These are phyloP conservation scores for Conus betulinus DNA, from an alignment of 1,140 invertebrate genomes.

Conservation along the genomic window DNA sequence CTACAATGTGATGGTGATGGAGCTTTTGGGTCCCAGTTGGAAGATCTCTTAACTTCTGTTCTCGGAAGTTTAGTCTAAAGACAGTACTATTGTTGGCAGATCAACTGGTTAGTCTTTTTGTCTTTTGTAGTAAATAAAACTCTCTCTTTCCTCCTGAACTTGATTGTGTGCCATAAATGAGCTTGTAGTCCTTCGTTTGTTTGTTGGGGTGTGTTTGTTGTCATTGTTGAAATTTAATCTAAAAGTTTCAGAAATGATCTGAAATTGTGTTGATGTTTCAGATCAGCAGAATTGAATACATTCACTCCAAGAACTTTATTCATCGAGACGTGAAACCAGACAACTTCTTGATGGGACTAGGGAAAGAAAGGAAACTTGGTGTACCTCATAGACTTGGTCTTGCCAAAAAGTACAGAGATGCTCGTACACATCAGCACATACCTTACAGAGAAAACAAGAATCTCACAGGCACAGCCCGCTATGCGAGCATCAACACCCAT, in stretches of 20 bases:
- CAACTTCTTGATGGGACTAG: constrained; percentile 99
- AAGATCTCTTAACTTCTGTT: constrained; percentile 99
- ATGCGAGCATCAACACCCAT: constrained; percentile 80
- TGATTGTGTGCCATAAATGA: too few species aligned
- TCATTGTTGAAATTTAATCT: too few species aligned
- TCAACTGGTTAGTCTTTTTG: constrained; percentile 85
- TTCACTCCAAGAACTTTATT: constrained; percentile 95
- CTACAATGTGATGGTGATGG: constrained; percentile 99
- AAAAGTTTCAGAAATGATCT: background rate
- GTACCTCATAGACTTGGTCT: constrained; percentile 83
- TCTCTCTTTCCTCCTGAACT: too few species aligned
- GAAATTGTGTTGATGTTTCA: constrained; percentile 71
- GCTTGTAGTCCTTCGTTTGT: too few species aligned
- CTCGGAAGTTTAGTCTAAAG: constrained; percentile 96
- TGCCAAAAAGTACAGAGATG: constrained; percentile 80
- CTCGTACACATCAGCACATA: constrained; percentile 78
- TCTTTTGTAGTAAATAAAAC: background rate
- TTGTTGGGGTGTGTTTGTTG: too few species aligned
- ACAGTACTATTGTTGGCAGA: constrained; percentile 98
- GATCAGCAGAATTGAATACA: constrained; percentile 97
- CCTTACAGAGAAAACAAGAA: constrained; percentile 79
- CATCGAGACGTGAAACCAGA: constrained; percentile 99
- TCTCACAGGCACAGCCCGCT: constrained; percentile 79
- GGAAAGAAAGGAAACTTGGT: constrained; percentile 85
- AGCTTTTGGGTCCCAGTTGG: constrained; percentile 97